Percentiles rank a stretch among this genome's conserved stretches.
These are phyloP conservation scores for Anthoscopus minutus DNA, from an alignment of 2,113 vertebrate species.

Conservation along the genomic window DNA sequence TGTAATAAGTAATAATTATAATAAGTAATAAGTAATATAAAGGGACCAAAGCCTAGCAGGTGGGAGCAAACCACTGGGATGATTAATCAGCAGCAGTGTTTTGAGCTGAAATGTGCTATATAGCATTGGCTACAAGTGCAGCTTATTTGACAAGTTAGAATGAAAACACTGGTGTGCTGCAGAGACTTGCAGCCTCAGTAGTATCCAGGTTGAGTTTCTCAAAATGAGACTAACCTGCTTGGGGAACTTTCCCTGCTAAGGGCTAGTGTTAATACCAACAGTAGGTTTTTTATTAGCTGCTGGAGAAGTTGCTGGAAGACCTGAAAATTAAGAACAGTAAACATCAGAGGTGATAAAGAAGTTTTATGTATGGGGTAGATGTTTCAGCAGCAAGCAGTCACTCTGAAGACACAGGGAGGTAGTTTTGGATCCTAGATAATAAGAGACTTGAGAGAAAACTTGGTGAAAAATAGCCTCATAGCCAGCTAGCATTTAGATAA, in stretches of 20 bases:
- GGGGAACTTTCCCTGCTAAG: neutral
- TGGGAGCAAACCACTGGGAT: neutral
- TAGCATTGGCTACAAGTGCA: neutral
- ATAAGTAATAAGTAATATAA: too few relatives aligned
- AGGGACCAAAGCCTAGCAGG: neutral
- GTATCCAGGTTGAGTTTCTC: neutral
- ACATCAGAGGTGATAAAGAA: neutral
- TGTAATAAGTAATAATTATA: too few relatives aligned
- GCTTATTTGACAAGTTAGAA: neutral
- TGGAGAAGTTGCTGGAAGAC: neutral
- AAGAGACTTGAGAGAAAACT: neutral
- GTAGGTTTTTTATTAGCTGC: neutral
- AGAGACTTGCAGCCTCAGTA: neutral
- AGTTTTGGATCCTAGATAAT: neutral
- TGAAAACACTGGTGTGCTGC: neutral
- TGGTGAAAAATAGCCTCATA: neutral
- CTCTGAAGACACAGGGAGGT: neutral
- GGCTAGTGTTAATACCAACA: neutral
- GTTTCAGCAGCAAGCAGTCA: neutral
- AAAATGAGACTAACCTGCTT: neutral
- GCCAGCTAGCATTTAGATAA: neutral
- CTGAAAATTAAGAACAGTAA: constrained; percentile 17
- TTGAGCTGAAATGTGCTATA: neutral
- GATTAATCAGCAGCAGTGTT: neutral
- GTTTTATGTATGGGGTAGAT: neutral